Evolutionary conservation across 2,888 invertebrate species (phyloP).

Genomic region (Drosophila merina): DNA sequence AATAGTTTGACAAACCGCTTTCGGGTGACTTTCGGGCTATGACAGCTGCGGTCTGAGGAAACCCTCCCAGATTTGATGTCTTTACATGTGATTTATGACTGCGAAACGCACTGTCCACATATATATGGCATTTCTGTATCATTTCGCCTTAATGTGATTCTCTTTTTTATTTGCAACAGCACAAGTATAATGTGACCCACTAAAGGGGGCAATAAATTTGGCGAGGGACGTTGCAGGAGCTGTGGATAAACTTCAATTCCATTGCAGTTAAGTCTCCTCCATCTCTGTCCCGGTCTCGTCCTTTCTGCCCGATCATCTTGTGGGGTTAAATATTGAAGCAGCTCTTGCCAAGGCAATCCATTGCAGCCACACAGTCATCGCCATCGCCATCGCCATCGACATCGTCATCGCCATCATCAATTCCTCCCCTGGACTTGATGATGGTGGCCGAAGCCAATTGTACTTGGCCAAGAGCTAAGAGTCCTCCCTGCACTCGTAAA

Average conservation of each 20-base stretch:
- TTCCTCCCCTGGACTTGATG: slow-evolving; percentile 29
- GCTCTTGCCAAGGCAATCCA: slow-evolving; percentile 44
- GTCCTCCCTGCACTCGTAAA: background rate
- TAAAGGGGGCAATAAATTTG: slow-evolving; percentile 35
- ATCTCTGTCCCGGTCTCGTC: background rate
- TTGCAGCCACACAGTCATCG: slow-evolving; percentile 36
- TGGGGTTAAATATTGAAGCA: slow-evolving; percentile 33
- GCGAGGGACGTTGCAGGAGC: background rate
- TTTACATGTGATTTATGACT: slow-evolving; percentile 28
- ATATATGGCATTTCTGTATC: slow-evolving; percentile 4
- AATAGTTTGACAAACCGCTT: slow-evolving; percentile 39
- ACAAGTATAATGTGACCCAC: slow-evolving; percentile 29
- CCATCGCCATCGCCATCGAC: slow-evolving; percentile 28
- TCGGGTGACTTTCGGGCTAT: slow-evolving; percentile 21
- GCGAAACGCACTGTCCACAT: slow-evolving; percentile 18
- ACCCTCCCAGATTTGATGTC: slow-evolving; percentile 25
- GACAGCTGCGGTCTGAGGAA: slow-evolving; percentile 8
- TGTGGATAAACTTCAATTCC: background rate
- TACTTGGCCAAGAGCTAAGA: slow-evolving; percentile 21
- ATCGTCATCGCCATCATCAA: slow-evolving; percentile 30
- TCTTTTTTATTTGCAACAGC: slow-evolving; percentile 23
- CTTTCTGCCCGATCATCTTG: slow-evolving; percentile 35
- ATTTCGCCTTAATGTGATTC: slow-evolving; percentile 31
- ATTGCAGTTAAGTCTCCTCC: slow-evolving; percentile 11
- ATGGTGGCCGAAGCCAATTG: slow-evolving; percentile 41